Percentiles rank a stretch among this genome's conserved stretches.
These are phyloP conservation scores for Philereme transversata DNA, from an alignment of 2,888 invertebrate species.

Conservation along the genomic window DNA sequence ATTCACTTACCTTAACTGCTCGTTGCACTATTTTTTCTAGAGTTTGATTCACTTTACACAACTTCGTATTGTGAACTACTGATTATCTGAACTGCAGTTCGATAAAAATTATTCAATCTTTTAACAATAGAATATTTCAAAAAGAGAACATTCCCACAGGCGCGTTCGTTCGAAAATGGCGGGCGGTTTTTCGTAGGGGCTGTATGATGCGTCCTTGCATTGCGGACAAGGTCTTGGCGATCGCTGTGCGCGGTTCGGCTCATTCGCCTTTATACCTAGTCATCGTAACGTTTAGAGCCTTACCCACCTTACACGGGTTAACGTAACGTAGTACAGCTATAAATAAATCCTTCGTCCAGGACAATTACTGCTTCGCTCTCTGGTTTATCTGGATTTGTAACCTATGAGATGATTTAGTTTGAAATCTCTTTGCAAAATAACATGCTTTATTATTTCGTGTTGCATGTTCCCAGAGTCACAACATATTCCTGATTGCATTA, in stretches of 20 bases:
- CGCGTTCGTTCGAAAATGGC: slow-evolving; percentile 73
- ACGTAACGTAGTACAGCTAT: slow-evolving; percentile 38
- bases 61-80: slow-evolving; percentile 1
- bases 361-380: slow-evolving; percentile 35
- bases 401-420: background rate
- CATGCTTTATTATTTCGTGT: background rate
- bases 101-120: slow-evolving; percentile 25
- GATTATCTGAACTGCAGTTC: slow-evolving; percentile 8
- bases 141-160: slow-evolving; percentile 66
- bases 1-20: slow-evolving; percentile 19
- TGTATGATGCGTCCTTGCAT: slow-evolving; percentile 74
- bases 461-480: background rate
- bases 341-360: slow-evolving; percentile 38
- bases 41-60: slow-evolving; percentile 17
- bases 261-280: slow-evolving; percentile 76
- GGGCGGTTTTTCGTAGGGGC: slow-evolving; percentile 70
- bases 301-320: slow-evolving; percentile 44
- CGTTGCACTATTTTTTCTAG: slow-evolving; percentile 14
- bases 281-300: slow-evolving; percentile 55
- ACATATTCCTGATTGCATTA: background rate
- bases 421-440: background rate
- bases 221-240: slow-evolving; percentile 75
- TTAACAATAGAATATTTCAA: slow-evolving; percentile 39
- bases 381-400: slow-evolving; percentile 32
- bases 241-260: slow-evolving; percentile 66